phyloP scores from a whole-genome alignment of 2,797 vertebrate species.

The Syngnathus rostellatus region DNA sequence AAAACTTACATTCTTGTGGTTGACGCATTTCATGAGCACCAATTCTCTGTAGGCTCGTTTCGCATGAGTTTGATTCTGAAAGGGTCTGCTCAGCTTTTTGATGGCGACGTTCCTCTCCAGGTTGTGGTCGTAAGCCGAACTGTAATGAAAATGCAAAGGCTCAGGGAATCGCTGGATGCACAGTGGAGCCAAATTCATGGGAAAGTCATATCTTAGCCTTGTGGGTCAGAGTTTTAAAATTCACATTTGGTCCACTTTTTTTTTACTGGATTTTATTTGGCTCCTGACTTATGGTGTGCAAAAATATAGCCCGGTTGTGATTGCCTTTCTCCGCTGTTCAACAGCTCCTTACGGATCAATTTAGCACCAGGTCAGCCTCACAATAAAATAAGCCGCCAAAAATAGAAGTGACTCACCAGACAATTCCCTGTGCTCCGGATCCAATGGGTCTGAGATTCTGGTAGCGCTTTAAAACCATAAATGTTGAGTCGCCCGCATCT shows the following conservation, averaged over 20 bases:
- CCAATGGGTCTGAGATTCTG: constrained; percentile 96
- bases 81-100: constrained; percentile 96
- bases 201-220: neutral
- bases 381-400: neutral
- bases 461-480: constrained; percentile 92
- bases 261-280: neutral
- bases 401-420: constrained; percentile 74
- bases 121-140: constrained; percentile 93
- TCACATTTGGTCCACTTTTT: neutral
- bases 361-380: neutral
- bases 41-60: constrained; percentile 96
- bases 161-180: neutral
- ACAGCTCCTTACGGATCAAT: neutral
- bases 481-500: constrained; percentile 96
- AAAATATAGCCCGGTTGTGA: neutral
- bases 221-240: neutral
- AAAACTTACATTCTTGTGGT: constrained; percentile 95
- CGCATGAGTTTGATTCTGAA: constrained; percentile 97
- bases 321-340: neutral
- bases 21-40: constrained; percentile 99
- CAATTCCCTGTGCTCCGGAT: constrained; percentile 96
- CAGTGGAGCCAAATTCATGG: neutral
- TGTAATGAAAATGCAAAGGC: constrained; percentile 40
- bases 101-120: constrained; percentile 95
- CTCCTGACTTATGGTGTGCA: neutral